A percentile compares a stretch with the other conserved stretches of the same genome.
phyloP scores from a whole-genome alignment of 2,113 vertebrate species.

The Myxocyprinus asiaticus region DNA sequence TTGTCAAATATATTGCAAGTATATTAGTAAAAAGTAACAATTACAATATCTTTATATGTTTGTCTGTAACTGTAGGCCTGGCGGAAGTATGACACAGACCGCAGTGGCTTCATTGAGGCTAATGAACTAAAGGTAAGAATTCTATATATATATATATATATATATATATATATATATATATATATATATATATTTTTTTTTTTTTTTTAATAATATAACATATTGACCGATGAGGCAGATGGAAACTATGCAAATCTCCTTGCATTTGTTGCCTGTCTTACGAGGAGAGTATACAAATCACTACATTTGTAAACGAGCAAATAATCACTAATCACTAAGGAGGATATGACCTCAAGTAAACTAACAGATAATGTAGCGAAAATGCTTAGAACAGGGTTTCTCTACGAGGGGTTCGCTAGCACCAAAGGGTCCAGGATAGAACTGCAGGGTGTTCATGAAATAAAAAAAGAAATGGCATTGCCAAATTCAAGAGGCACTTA shows the following conservation, averaged over 20 bases:
- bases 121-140: conserved; percentile 92
- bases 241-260: conserved; percentile 46
- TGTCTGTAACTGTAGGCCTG: conserved; percentile 80
- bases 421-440: neutral
- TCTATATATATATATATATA: neutral
- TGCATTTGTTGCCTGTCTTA: conserved; percentile 17
- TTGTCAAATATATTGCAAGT: neutral
- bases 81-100: conserved; percentile 92
- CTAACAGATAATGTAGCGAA: neutral
- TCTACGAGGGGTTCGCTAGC: neutral
- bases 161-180: too few relatives aligned
- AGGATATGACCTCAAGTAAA: conserved; percentile 14
- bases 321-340: conserved; percentile 21
- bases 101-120: conserved; percentile 95
- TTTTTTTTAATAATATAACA: too few relatives aligned
- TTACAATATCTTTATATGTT: conserved; percentile 26
- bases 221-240: conserved; percentile 42
- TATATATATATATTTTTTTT: too few relatives aligned
- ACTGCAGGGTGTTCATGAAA: too few relatives aligned
- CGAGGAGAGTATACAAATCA: conserved; percentile 44
- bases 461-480: too few relatives aligned
- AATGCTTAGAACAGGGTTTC: neutral
- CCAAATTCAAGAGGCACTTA: too few relatives aligned
- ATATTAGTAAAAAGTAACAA: neutral
- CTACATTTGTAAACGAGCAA: conserved; percentile 31